These are phyloP conservation scores for Drosophila melanica DNA, from an alignment of 1,140 invertebrate species.

Conservation along the genomic window DNA sequence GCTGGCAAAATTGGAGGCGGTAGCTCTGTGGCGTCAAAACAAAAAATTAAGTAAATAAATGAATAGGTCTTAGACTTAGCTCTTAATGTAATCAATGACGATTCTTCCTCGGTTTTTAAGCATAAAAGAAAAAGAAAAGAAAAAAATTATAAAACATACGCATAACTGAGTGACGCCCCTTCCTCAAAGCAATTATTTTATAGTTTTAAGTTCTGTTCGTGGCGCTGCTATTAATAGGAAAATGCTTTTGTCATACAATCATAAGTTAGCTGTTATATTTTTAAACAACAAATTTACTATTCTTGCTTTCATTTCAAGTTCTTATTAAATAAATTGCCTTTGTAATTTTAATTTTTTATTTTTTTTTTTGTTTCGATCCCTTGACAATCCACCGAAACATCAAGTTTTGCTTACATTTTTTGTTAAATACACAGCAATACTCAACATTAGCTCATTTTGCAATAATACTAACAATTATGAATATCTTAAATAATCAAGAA, in stretches of 20 bases:
- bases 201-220: slow-evolving; percentile 68
- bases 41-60: slow-evolving; percentile 74
- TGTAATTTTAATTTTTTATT: slow-evolving; percentile 42
- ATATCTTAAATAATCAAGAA: slow-evolving; percentile 43
- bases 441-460: slow-evolving; percentile 18
- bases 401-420: slow-evolving; percentile 38
- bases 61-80: slow-evolving; percentile 79
- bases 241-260: slow-evolving; percentile 78
- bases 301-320: slow-evolving; percentile 48
- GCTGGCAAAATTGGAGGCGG: slow-evolving; percentile 39
- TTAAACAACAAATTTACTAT: slow-evolving; percentile 51
- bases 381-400: slow-evolving; percentile 74
- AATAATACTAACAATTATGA: slow-evolving; percentile 39
- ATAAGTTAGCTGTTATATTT: slow-evolving; percentile 75
- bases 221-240: slow-evolving; percentile 62
- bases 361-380: slow-evolving; percentile 33
- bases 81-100: slow-evolving; percentile 69
- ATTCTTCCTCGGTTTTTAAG: slow-evolving; percentile 74
- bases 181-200: slow-evolving; percentile 66
- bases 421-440: slow-evolving; percentile 29
- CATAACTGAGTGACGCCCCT: slow-evolving; percentile 32
- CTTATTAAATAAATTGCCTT: slow-evolving; percentile 64
- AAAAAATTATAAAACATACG: slow-evolving; percentile 10
- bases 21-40: slow-evolving; percentile 69
- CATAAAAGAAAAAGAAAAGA: neutral